Evolutionary conservation across 2,888 invertebrate species (phyloP).

Genomic region (Liodrosophila aerea): DNA sequence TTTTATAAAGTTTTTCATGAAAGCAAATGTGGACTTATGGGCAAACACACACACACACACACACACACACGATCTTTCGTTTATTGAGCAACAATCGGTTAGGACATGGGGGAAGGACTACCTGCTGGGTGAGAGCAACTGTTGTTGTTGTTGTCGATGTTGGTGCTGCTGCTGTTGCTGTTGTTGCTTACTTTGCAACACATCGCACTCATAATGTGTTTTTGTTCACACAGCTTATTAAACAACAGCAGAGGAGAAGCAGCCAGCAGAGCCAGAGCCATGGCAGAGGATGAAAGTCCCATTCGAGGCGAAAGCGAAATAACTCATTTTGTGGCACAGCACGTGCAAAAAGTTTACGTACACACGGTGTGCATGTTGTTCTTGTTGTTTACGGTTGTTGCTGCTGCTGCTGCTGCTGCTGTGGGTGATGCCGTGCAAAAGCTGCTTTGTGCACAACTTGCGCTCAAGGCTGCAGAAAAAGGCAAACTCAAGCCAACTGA

Average conservation of each 20-base stretch:
- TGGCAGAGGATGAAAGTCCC: conserved; percentile 21
- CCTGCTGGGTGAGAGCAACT: conserved; percentile 10
- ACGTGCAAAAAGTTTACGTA: conserved; percentile 53
- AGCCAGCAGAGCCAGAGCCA: neutral
- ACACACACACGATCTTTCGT: neutral
- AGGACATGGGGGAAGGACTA: conserved; percentile 9
- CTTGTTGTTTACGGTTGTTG: conserved; percentile 8
- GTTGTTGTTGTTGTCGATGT: too few species aligned
- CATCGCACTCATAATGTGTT: conserved; percentile 29
- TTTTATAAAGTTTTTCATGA: too few species aligned
- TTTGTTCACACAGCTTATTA: conserved; percentile 29
- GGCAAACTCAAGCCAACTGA: conserved; percentile 43
- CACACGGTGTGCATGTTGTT: conserved; percentile 15
- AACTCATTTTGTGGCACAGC: conserved; percentile 69
- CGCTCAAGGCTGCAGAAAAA: conserved; percentile 46
- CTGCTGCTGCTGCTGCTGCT: conserved; percentile 7
- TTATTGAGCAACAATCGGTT: conserved; percentile 2
- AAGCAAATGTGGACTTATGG: too few species aligned
- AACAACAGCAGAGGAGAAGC: conserved; percentile 9
- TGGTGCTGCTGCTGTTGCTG: too few species aligned
- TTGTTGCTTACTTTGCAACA: conserved; percentile 51
- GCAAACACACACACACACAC: too few species aligned
- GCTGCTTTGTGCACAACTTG: conserved; percentile 60
- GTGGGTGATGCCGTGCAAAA: conserved; percentile 29
- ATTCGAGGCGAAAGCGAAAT: conserved; percentile 46